phyloP scores from a whole-genome alignment of 1,140 invertebrate genomes.

The Cydia amplana region DNA sequence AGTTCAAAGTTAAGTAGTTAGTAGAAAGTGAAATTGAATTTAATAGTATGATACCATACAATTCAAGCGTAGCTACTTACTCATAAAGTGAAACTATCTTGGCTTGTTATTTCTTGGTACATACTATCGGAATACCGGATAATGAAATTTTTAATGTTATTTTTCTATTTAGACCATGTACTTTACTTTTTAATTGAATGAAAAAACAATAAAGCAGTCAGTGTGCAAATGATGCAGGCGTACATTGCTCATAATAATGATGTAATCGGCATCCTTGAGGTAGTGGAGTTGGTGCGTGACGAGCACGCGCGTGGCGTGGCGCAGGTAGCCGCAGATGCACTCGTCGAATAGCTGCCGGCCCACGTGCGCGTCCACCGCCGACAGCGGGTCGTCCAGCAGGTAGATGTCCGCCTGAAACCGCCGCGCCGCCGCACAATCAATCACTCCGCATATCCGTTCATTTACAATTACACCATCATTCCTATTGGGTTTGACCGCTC shows the following conservation, averaged over 20 bases:
- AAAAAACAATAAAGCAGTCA: neutral
- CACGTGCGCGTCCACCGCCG: slow-evolving; percentile 90
- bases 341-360: slow-evolving; percentile 89
- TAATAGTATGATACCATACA: too few species aligned
- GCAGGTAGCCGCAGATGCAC: slow-evolving; percentile 85
- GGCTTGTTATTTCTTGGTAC: too few species aligned
- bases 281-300: slow-evolving; percentile 94
- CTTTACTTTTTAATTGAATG: neutral
- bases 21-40: too few species aligned
- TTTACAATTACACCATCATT: slow-evolving; percentile 4
- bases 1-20: too few species aligned
- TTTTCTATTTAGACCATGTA: neutral
- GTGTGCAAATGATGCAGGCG: slow-evolving; percentile 41
- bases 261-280: slow-evolving; percentile 86
- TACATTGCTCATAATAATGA: slow-evolving; percentile 88
- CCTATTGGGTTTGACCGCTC: neutral
- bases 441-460: neutral
- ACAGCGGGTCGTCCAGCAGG: slow-evolving; percentile 90
- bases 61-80: too few species aligned
- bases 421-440: neutral
- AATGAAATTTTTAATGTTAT: too few species aligned
- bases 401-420: slow-evolving; percentile 85
- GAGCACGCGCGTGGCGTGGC: slow-evolving; percentile 87
- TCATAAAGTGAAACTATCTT: too few species aligned
- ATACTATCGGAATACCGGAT: too few species aligned